Base-by-base conservation (phyloP, 2,888 invertebrate species). In the Heliconius charithonia region DNA sequence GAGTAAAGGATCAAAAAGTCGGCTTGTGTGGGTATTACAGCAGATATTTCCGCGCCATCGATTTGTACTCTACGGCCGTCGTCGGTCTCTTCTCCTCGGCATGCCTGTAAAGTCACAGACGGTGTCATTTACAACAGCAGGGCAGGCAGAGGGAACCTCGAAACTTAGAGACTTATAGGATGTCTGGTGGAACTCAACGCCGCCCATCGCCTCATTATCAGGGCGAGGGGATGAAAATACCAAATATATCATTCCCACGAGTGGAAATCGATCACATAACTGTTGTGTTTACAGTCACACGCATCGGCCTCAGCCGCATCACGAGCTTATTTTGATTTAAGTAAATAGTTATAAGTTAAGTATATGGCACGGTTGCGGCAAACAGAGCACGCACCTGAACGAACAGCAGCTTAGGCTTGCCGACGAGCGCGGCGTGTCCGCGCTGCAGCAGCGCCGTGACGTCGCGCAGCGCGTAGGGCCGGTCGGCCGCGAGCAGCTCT, bases 371-470 rank as follows among this genome's bases (percentile, higher is more conserved):
- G n/a, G n/a, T n/a, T n/a, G 4, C 4, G 7, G 22, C 27, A 37
- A 25, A 22, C 56, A 22, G 56, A 56, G 4, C 56, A 56, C 4
- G 45, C 65, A 89, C 90, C 88, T 92, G 91, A 45, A 92, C 83
- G 66, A 92, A 88, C 78, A 92, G 88, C 62, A 92, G 82, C 78
- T 92, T 92, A 4, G 92, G 92, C 66, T 89, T 91, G 56, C 86
- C 88, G 3, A 88, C 86, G 37, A 91, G 85, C 1, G 85, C 84
- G 19, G 79, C 76, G 76, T 88, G 83, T 0, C 84, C 84, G 37
- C 85, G 82, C 80, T 89, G 89, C 65, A 92, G 85, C 63, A 85
- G 82, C 71, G 75, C 75, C 10, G 87, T 84, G 4, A 92, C 80
- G 45, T 91, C 91, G 32, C 63, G 81, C 3, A 92, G 81, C 7